Conservation (phyloP, 2,888 invertebrate species). For the Stictocephala bisonia region DNA sequence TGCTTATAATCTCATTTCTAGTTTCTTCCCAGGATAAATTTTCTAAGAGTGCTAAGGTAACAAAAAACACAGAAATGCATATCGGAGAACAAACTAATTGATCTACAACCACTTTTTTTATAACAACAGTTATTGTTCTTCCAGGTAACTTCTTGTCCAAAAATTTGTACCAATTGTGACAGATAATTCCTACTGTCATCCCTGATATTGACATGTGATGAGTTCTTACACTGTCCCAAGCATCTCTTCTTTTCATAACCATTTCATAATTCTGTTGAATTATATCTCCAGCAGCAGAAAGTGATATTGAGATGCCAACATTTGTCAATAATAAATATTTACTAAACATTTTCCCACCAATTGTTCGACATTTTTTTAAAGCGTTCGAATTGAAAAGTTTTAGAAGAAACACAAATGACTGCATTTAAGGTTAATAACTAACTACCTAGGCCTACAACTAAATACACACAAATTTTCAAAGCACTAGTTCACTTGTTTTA, state of each 20-base stretch:
- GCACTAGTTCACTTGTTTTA: no score
- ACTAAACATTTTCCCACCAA: slow-evolving; percentile 47
- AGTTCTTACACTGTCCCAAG: slow-evolving; percentile 70
- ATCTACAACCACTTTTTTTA: slow-evolving; percentile 84
- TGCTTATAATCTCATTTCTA: slow-evolving; percentile 74
- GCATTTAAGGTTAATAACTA: slow-evolving; percentile 20
- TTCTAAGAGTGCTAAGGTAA: slow-evolving; percentile 80
- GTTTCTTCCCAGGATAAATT: slow-evolving; percentile 71
- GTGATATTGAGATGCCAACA: slow-evolving; percentile 77
- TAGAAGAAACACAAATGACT: slow-evolving; percentile 27
- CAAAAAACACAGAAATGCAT: slow-evolving; percentile 80
- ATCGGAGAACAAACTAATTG: slow-evolving; percentile 87
- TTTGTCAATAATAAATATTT: slow-evolving; percentile 84
- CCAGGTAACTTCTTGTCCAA: slow-evolving; percentile 81
- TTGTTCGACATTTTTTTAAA: slow-evolving; percentile 40
- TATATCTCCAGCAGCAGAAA: slow-evolving; percentile 83
- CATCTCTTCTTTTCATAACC: slow-evolving; percentile 60
- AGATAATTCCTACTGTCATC: slow-evolving; percentile 78
- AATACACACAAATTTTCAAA: no score
- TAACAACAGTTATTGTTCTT: slow-evolving; percentile 71
- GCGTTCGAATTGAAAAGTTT: slow-evolving; percentile 30
- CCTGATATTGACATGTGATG: slow-evolving; percentile 80
- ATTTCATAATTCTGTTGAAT: slow-evolving; percentile 85
- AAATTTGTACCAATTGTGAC: slow-evolving; percentile 88
- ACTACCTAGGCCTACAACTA: no score